Evolutionary conservation across 2,113 vertebrate species (phyloP).

Genomic region (Australoheros scitulus): DNA sequence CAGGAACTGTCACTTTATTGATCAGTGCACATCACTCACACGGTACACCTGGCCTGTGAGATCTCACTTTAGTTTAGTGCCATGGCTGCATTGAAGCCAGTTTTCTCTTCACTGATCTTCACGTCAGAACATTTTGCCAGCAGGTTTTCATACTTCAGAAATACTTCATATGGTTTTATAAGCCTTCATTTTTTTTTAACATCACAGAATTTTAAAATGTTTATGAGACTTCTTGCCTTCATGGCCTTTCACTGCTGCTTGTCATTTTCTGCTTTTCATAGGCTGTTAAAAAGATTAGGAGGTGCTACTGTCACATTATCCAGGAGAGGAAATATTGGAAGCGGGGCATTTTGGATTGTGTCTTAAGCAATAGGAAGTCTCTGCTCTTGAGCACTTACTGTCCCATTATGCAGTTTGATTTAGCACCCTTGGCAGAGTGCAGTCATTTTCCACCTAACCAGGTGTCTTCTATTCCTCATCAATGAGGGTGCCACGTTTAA

Average conservation of each 20-base stretch:
- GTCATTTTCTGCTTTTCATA: conserved; percentile 18
- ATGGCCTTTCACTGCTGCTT: conserved; percentile 28
- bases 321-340: background rate
- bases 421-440: background rate
- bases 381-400: background rate
- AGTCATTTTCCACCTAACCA: conserved; percentile 10
- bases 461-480: conserved; percentile 5
- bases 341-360: background rate
- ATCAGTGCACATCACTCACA: background rate
- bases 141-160: conserved; percentile 7
- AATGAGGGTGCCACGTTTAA: background rate
- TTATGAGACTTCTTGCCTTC: conserved; percentile 13
- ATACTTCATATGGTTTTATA: conserved; percentile 2
- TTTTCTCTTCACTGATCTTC: background rate
- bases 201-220: conserved; percentile 15
- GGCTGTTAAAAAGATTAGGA: conserved; percentile 19
- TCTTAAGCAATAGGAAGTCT: background rate
- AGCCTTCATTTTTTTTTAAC: conserved; percentile 5
- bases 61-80: background rate
- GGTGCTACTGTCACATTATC: conserved; percentile 15
- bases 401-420: background rate
- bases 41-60: background rate
- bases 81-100: background rate
- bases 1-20: background rate
- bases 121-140: background rate